Conservation (phyloP, 1,140 invertebrate species). For the Battus philenor region DNA sequence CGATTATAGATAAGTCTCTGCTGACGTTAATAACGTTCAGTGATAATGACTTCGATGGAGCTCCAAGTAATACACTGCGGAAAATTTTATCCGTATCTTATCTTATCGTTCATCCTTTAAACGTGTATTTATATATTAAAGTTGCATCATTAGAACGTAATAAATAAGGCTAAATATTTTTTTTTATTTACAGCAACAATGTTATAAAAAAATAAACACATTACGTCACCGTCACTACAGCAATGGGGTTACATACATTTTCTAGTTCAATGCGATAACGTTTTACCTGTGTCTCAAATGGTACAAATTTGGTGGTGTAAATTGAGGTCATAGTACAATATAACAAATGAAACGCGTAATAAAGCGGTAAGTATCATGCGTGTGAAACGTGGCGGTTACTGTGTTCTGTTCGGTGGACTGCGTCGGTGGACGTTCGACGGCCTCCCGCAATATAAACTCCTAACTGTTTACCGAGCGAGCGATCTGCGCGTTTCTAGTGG, state of each 20-base stretch:
- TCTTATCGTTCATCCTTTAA: too few relatives aligned
- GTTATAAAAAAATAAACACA: background rate
- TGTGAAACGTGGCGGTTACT: conserved; percentile 24
- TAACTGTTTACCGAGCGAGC: conserved; percentile 60
- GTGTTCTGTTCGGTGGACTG: conserved; percentile 24
- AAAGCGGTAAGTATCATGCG: conserved; percentile 24
- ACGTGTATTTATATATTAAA: conserved; percentile 12
- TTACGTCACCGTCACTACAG: conserved; percentile 4
- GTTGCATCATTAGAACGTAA: background rate
- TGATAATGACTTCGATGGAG: conserved; percentile 1
- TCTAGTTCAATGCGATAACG: conserved; percentile 12
- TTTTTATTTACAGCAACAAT: too few relatives aligned
- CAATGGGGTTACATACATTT: conserved; percentile 10
- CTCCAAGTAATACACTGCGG: background rate
- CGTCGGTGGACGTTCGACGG: conserved; percentile 28
- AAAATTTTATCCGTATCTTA: conserved; percentile 9
- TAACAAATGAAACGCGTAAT: conserved; percentile 21
- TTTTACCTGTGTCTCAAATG: conserved; percentile 6
- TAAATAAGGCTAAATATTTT: too few relatives aligned
- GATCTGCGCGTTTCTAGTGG: conserved; percentile 57
- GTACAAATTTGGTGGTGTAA: conserved; percentile 19
- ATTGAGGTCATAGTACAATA: conserved; percentile 36
- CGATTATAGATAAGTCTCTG: conserved; percentile 7
- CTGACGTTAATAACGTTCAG: conserved; percentile 5
- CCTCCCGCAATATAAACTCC: conserved; percentile 40